A percentile compares a stretch with the other conserved stretches of the same genome.
These are phyloP conservation scores for Caenorhabditis japonica DNA, from an alignment of 2,888 invertebrate species.

Conservation along the genomic window DNA sequence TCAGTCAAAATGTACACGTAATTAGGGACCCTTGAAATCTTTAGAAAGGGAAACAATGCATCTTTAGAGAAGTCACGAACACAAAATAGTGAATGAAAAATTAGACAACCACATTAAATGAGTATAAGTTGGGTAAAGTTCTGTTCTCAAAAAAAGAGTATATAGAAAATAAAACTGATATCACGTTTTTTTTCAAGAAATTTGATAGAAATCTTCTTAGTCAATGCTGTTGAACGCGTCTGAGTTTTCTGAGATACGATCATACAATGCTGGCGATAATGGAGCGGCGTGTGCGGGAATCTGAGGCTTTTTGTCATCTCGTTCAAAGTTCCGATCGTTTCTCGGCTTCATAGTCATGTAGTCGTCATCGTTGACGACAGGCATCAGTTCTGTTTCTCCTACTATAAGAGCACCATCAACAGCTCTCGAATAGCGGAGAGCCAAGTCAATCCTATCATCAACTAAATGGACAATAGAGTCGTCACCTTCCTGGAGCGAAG, in stretches of 20 bases:
- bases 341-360: conserved; percentile 76
- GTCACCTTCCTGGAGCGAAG: conserved; percentile 14
- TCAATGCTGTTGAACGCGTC: conserved; percentile 42
- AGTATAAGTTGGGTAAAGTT: background rate
- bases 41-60: background rate
- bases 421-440: conserved; percentile 26
- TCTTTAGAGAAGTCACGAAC: background rate
- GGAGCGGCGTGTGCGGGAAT: conserved; percentile 37
- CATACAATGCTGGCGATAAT: conserved; percentile 37
- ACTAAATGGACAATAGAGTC: conserved; percentile 34
- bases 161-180: conserved; percentile 17
- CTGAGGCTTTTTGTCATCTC: background rate
- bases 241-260: conserved; percentile 47
- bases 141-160: background rate
- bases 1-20: conserved; percentile 37
- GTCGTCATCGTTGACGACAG: conserved; percentile 66
- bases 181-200: conserved; percentile 29
- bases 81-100: background rate
- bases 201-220: conserved; percentile 48
- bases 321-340: conserved; percentile 37
- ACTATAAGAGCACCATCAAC: conserved; percentile 50
- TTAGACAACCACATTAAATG: background rate
- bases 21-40: background rate
- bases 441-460: conserved; percentile 34
- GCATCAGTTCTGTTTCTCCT: conserved; percentile 58